These are phyloP conservation scores for Bradypodion ventrale DNA, from an alignment of 2,797 vertebrate species.

Conservation along the genomic window DNA sequence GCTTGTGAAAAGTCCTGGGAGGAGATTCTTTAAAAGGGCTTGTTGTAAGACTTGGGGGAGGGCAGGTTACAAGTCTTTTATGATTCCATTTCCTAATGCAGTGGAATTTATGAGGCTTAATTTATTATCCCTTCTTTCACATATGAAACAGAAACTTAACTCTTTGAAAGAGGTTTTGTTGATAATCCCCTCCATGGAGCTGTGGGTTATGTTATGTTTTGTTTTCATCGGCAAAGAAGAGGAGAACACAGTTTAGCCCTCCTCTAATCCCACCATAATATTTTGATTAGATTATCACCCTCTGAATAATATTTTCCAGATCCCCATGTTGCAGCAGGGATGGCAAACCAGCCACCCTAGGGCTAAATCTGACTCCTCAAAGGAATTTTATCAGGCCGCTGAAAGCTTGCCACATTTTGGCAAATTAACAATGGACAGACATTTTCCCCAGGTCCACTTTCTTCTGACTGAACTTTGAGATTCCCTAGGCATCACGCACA, in stretches of 20 bases:
- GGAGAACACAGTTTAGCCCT: not conserved
- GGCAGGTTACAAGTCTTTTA: conserved; percentile 29
- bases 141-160: conserved; percentile 10
- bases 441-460: not conserved
- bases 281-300: conserved; percentile 33
- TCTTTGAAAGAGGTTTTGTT: conserved; percentile 31
- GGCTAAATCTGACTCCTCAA: not conserved
- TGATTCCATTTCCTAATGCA: conserved; percentile 52
- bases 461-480: not conserved
- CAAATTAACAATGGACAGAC: not conserved
- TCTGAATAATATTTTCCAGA: conserved; percentile 15
- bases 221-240: not conserved
- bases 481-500: not conserved
- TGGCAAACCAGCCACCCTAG: not conserved
- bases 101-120: conserved; percentile 39
- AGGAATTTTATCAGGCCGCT: not conserved
- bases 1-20: conserved; percentile 37
- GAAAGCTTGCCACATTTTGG: not conserved
- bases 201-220: not conserved
- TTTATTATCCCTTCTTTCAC: conserved; percentile 16
- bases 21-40: conserved; percentile 14
- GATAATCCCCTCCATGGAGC: conserved; percentile 18
- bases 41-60: conserved; percentile 15
- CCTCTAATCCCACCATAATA: conserved; percentile 18
- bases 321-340: conserved; percentile 21